Conservation (phyloP, 2,113 vertebrate genomes). For the Acanthisitta chloris region DNA sequence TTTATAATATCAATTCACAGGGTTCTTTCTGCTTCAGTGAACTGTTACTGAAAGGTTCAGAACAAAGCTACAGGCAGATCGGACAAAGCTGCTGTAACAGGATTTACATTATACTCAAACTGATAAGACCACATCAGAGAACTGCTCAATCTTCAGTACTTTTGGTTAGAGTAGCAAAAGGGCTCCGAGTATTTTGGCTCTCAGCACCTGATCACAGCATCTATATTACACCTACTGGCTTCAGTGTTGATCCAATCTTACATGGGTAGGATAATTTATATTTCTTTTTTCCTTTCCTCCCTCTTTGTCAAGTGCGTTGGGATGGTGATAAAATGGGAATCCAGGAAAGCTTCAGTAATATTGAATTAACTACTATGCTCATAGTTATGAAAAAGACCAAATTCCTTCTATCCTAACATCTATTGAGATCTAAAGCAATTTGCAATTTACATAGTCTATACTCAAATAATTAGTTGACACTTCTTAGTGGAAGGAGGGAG, state of each 20-base stretch:
- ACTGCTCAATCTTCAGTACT: constrained; percentile 39
- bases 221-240: constrained; percentile 43
- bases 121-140: constrained; percentile 78
- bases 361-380: not conserved
- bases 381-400: not conserved
- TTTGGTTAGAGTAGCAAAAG: constrained; percentile 57
- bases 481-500: not conserved
- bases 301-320: not conserved
- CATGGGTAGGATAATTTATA: constrained; percentile 8
- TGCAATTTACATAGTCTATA: not conserved
- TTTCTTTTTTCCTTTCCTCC: not conserved
- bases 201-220: constrained; percentile 56
- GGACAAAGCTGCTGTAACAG: constrained; percentile 76
- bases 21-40: constrained; percentile 80
- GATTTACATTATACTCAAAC: constrained; percentile 77
- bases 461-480: not conserved
- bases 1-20: constrained; percentile 81
- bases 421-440: not conserved
- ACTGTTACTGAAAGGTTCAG: constrained; percentile 79
- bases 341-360: not conserved
- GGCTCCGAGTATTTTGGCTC: constrained; percentile 25
- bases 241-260: not conserved
- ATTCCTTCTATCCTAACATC: not conserved
- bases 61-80: constrained; percentile 81
- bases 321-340: not conserved